phyloP scores from a whole-genome alignment of 2,797 vertebrate genomes.

The Brachyalestes nurse region DNA sequence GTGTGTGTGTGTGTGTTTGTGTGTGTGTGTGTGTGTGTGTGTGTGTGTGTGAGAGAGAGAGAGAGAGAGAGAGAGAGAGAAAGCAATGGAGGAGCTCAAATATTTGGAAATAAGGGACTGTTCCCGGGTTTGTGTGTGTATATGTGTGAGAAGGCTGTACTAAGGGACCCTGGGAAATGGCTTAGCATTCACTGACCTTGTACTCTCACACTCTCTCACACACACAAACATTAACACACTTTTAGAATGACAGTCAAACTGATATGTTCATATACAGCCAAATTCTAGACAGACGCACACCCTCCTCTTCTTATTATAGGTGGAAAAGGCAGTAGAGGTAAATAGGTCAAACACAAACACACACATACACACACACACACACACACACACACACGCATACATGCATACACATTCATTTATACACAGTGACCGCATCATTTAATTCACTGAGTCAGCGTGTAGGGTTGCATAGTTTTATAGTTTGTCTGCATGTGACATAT shows the following conservation, averaged over 20 bases:
- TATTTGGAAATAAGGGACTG: conserved; percentile 46
- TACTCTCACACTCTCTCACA: conserved; percentile 5
- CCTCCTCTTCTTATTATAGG: neutral
- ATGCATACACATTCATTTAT: neutral
- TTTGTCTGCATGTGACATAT: neutral
- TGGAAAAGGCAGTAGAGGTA: neutral
- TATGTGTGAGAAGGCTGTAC: neutral
- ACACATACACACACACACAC: neutral
- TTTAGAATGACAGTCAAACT: conserved; percentile 14
- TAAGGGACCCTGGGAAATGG: conserved; percentile 41
- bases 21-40: conserved; percentile 26
- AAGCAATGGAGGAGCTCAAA: conserved; percentile 30
- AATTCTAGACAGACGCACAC: neutral
- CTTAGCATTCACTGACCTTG: conserved; percentile 23
- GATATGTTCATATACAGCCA: neutral
- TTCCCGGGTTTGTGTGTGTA: conserved; percentile 25
- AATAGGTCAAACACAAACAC: neutral
- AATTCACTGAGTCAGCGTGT: neutral
- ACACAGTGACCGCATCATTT: neutral
- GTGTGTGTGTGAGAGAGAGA: neutral
- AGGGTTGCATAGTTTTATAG: neutral
- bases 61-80: neutral
- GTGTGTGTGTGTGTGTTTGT: neutral
- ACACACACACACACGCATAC: neutral
- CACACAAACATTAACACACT: conserved; percentile 10